phyloP scores from a whole-genome alignment of 2,888 invertebrate genomes.

The Megaustenia siamemsis region DNA sequence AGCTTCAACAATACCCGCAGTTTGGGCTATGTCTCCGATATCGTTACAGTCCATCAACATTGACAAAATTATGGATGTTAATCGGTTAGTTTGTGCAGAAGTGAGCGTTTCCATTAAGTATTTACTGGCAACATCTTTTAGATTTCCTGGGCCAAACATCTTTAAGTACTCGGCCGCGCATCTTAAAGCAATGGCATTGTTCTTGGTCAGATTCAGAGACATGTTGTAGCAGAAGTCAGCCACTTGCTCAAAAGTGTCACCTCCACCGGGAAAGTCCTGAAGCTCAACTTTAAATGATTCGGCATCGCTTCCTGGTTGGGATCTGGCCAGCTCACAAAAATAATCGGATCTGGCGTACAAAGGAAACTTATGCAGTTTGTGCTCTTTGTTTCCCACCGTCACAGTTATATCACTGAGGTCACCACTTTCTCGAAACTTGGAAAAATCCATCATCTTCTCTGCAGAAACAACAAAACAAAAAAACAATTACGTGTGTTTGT shows the following conservation, averaged over 20 bases:
- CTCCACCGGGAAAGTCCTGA: constrained; percentile 78
- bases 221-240: constrained; percentile 79
- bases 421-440: constrained; percentile 74
- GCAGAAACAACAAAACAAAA: background rate
- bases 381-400: constrained; percentile 71
- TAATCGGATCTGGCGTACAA: constrained; percentile 78
- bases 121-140: constrained; percentile 73
- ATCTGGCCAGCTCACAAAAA: constrained; percentile 73
- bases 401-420: constrained; percentile 79
- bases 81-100: constrained; percentile 73
- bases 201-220: constrained; percentile 71
- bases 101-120: constrained; percentile 74
- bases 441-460: constrained; percentile 70
- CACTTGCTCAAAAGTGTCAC: constrained; percentile 73
- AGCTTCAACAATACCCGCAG: constrained; percentile 67
- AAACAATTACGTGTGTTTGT: background rate
- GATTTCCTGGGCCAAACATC: constrained; percentile 75
- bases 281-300: constrained; percentile 64
- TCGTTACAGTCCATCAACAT: constrained; percentile 70
- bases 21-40: constrained; percentile 71
- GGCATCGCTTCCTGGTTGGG: constrained; percentile 60
- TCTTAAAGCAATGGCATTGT: constrained; percentile 74
- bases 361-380: constrained; percentile 79
- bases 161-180: constrained; percentile 77
- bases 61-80: constrained; percentile 65